Conservation (phyloP, 2,113 vertebrate genomes). For the Craseonycteris thonglongyai region DNA sequence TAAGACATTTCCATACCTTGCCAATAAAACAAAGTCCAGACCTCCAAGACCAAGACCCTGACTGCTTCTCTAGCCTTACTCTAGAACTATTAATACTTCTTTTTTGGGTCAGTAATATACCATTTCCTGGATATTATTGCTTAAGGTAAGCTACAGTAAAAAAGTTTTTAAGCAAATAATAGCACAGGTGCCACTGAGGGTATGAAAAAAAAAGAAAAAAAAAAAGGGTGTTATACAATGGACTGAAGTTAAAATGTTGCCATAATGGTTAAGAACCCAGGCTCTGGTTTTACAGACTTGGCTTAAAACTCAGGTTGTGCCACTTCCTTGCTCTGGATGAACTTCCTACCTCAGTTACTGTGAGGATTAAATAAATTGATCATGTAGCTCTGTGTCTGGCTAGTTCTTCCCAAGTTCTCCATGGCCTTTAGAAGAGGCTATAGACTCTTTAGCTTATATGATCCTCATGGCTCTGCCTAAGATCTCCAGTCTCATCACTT, state of each 20-base stretch:
- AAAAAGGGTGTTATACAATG: background rate
- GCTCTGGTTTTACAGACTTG: background rate
- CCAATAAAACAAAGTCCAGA: background rate
- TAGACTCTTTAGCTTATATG: background rate
- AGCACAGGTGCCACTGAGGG: background rate
- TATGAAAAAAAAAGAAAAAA: background rate
- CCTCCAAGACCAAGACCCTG: background rate
- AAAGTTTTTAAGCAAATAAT: background rate
- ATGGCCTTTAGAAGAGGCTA: background rate
- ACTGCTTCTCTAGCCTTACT: background rate
- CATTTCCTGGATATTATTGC: background rate
- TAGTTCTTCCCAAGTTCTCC: background rate
- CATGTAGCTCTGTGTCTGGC: background rate
- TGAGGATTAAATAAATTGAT: background rate
- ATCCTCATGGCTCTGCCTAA: background rate
- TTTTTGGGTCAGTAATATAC: background rate
- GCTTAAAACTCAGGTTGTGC: background rate
- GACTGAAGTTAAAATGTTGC: background rate
- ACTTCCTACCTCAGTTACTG: background rate
- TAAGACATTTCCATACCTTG: background rate
- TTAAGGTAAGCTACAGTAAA: background rate
- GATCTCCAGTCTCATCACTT: background rate
- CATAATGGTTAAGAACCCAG: background rate
- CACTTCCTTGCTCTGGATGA: background rate
- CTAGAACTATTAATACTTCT: background rate